Base-by-base conservation (phyloP, 2,113 vertebrate species). In the Pollimyrus isidori region DNA sequence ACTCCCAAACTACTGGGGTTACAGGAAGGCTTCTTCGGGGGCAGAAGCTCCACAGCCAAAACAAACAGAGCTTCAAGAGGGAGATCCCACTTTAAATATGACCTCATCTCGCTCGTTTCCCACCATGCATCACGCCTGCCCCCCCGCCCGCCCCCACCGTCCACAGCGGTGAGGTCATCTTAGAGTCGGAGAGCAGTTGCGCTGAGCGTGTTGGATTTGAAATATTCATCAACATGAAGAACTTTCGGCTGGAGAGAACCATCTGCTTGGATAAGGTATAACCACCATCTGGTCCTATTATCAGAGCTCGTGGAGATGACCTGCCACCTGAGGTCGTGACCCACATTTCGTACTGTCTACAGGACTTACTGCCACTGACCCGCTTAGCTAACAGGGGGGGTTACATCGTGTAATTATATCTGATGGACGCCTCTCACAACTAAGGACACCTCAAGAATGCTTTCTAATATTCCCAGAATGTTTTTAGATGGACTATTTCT, bases 161-260 rank as follows among this genome's bases (percentile, higher is more conserved):
- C 91, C 92, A 93, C 91, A 17, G 0, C 7, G 91, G 88, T 89
- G 92, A 45, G 0, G 92, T 93, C 94, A 93, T 91, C 48, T 1
- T 91, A 88, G 58, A 0, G 89, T 2, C 90, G 91, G 91, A 9
- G 46, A 26, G 87, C 42, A 6, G 26, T 15, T 17, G 45, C 9
- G 19, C 17, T 42, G 58, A 87, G 35, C 56, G 2, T 35, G 52
- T 56, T 65, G 53, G 17, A 62, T 87, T 87, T 87, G 17, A 87
- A 87, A 87, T 87, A 87, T 87, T 87, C 56, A 87, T 87, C 26
- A 62, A 65, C 9, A 3, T n/a, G 56, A 87, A 87, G 35, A 87
- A 87, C 87, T 48, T 87, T 87, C 87, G 65, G 56, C 21, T 21
- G 13, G 35, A 45, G 53, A 65, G 56, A 58, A 9, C 87, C 56